Conservation (phyloP, 2,113 vertebrate genomes). For the Philantomba maxwellii region DNA sequence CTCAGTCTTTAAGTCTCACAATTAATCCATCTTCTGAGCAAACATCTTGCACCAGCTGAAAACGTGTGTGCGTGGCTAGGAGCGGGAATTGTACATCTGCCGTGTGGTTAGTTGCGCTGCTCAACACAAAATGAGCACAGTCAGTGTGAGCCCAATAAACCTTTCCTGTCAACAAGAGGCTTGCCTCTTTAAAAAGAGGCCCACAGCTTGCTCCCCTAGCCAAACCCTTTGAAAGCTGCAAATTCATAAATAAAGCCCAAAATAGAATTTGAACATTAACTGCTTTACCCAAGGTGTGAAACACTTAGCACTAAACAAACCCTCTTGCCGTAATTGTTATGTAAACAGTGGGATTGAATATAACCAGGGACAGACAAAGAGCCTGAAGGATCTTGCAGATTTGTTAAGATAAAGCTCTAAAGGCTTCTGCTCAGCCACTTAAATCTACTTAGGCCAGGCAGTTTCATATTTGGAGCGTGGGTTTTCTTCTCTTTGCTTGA, state of each 20-base stretch:
- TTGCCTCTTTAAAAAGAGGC: background rate
- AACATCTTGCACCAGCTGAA: background rate
- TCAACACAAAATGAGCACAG: rapidly evolving
- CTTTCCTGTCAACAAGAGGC: background rate
- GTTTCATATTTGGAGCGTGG: rapidly evolving
- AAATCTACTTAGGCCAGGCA: rapidly evolving
- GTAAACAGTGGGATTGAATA: background rate
- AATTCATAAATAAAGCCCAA: background rate
- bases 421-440: rapidly evolving
- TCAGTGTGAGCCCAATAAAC: background rate
- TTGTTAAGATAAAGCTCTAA: too few species aligned
- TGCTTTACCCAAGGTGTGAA: slow-evolving; percentile 19
- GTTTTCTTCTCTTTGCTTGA: background rate
- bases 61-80: rapidly evolving
- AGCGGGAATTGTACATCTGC: rapidly evolving
- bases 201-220: background rate
- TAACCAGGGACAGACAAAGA: background rate
- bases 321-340: background rate
- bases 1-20: background rate
- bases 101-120: rapidly evolving
- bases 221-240: background rate
- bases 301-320: background rate
- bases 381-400: background rate
- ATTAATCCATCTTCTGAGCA: background rate
- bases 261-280: background rate